Percentiles rank a stretch among this genome's conserved stretches.
These are phyloP conservation scores for Amphiprion percula DNA, from an alignment of 2,113 vertebrate genomes.

Conservation along the genomic window DNA sequence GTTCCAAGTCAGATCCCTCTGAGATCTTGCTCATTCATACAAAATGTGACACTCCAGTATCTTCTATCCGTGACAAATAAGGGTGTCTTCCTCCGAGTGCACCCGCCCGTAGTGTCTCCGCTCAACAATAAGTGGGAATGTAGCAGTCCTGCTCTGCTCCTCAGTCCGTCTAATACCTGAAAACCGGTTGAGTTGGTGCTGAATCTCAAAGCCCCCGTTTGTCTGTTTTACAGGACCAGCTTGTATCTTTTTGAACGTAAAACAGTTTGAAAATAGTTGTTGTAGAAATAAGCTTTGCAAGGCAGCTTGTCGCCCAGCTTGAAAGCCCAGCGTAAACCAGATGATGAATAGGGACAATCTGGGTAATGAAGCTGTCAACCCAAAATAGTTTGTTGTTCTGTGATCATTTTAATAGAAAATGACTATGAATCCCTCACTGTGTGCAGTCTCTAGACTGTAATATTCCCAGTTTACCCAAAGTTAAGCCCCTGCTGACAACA, in stretches of 20 bases:
- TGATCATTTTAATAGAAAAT: constrained; percentile 73
- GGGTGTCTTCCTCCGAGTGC: constrained; percentile 19
- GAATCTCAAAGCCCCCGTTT: constrained; percentile 60
- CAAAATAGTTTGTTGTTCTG: constrained; percentile 69
- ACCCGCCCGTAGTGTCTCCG: constrained; percentile 27
- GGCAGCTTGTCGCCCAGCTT: constrained; percentile 66
- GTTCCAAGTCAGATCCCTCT: constrained; percentile 33
- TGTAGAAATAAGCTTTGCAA: constrained; percentile 78
- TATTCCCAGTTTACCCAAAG: constrained; percentile 69
- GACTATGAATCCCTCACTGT: constrained; percentile 78
- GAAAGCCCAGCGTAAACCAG: constrained; percentile 47
- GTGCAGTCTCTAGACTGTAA: constrained; percentile 72
- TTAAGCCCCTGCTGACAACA: constrained; percentile 81
- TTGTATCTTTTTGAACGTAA: constrained; percentile 73
- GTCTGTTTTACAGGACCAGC: constrained; percentile 76
- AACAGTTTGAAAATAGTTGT: constrained; percentile 71
- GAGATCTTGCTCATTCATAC: constrained; percentile 29
- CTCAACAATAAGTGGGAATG: constrained; percentile 54
- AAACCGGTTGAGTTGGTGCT: constrained; percentile 62
- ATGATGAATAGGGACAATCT: constrained; percentile 48
- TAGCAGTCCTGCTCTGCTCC: constrained; percentile 42
- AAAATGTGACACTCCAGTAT: constrained; percentile 42
- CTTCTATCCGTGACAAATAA: constrained; percentile 29
- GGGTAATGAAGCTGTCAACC: constrained; percentile 68
- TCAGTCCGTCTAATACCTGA: constrained; percentile 50